phyloP scores from a whole-genome alignment of 2,113 vertebrate species.

The Oxyura jamaicensis region DNA sequence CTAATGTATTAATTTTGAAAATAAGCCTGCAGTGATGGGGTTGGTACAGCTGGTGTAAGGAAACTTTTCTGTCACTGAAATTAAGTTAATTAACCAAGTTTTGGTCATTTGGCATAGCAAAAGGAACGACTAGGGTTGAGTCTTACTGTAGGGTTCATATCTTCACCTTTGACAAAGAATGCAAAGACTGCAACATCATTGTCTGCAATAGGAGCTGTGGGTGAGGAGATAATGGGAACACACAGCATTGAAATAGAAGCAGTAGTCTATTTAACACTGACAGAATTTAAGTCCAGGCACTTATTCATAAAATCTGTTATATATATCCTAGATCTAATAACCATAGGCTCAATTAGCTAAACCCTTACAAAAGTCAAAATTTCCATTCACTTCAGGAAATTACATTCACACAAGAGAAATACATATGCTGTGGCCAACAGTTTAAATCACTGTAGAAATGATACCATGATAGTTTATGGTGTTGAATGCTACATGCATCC shows the following conservation, averaged over 20 bases:
- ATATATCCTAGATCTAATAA: background rate
- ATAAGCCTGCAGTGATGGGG: background rate
- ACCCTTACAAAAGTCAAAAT: background rate
- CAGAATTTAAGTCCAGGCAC: background rate
- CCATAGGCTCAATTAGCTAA: background rate
- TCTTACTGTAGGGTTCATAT: background rate
- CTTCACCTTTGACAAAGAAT: background rate
- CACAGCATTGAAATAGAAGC: background rate
- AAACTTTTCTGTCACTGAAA: background rate
- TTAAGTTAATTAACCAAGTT: background rate
- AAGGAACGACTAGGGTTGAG: background rate
- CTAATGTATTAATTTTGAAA: background rate
- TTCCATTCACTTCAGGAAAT: background rate
- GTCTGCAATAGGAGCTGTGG: background rate
- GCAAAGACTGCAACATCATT: background rate
- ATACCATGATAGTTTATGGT: background rate
- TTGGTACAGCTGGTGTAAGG: background rate
- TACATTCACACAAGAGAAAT: background rate
- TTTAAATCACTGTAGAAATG: background rate
- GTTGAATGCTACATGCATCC: rapidly evolving
- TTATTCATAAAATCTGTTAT: background rate
- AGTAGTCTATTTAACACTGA: background rate
- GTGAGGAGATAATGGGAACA: background rate
- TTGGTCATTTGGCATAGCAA: background rate
- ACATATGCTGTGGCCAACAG: background rate